Base-by-base conservation (phyloP, 2,888 invertebrate species). In the Pseudococcus viburni region DNA sequence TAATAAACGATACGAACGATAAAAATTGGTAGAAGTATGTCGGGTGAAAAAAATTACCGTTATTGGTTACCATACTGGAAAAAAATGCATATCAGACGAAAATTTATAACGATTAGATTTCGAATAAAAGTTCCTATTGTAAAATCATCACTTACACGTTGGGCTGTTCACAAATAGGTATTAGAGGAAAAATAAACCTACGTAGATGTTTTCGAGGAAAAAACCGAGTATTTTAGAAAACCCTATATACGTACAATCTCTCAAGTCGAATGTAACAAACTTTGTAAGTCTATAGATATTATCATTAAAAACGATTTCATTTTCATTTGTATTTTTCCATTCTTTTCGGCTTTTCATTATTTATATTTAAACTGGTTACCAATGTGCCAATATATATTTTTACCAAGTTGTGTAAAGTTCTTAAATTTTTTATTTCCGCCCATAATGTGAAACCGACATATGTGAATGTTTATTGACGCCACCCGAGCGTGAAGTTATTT, bases 301-400 rank as follows among this genome's bases (percentile, higher is more conserved):
- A 80, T 80, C 73, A 39, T 80, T 42, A 46, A 80, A 46, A 80
- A 42, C 39, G 80, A 80, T 80, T 80, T 80, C n/a, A 80, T 80
- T 73, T 80, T 80, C 80, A 80, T 80, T 80, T 42, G 80, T 42
- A 80, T 80, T 42, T 80, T 80, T 80, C 19, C 42, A 42, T 80
- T 42, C 68, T 73, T 73, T 42, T 77, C 12, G 39, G 80, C 42
- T 80, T 42, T 42, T 80, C 80, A n/a, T 42, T 42, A 80, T 80
- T 80, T 42, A 80, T 51, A 15, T 51, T 51, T 77, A 77, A 39
- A 77, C 12, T 39, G 77, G 77, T 77, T 77, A 77, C 77, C 77
- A 77, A 39, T 77, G 77, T 39, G 77, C 77, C 77, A 77, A 77
- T 77, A 77, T 77, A 77, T 77, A 77, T 77, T 77, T 77, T 77